phyloP scores from a whole-genome alignment of 2,888 invertebrate genomes.

The Rambutsinella grinnellia region DNA sequence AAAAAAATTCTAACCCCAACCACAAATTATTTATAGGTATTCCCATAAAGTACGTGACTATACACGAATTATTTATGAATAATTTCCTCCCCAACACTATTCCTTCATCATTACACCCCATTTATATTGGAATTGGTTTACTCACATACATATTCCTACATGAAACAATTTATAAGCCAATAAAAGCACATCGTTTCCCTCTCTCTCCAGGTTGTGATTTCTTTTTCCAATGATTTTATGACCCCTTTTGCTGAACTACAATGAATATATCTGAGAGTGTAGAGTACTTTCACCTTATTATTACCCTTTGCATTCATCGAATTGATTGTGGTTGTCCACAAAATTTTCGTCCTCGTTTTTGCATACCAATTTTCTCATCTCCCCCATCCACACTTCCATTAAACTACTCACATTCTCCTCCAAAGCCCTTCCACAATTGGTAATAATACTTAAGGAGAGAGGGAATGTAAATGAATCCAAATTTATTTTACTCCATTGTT shows the following conservation, averaged over 20 bases:
- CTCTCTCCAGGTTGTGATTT: constrained; percentile 32
- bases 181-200: not conserved
- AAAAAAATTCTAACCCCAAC: too few species aligned
- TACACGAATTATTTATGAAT: constrained; percentile 51
- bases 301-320: constrained; percentile 2
- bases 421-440: too few species aligned
- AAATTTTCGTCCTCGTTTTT: constrained; percentile 26
- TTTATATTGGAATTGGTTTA: not conserved
- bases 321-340: constrained; percentile 51
- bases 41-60: constrained; percentile 34
- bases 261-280: not conserved
- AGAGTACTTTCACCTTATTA: not conserved
- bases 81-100: constrained; percentile 36
- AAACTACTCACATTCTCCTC: not conserved
- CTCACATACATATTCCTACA: not conserved
- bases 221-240: constrained; percentile 47
- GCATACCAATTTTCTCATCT: constrained; percentile 32
- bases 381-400: not conserved
- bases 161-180: not conserved
- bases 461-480: constrained; percentile 20
- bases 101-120: constrained; percentile 6
- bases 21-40: constrained; percentile 42
- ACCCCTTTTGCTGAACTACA: constrained; percentile 13
- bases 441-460: constrained; percentile 27
- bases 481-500: constrained; percentile 29